These are phyloP conservation scores for Lacanobia oleracea DNA, from an alignment of 2,888 invertebrate species.

Conservation along the genomic window DNA sequence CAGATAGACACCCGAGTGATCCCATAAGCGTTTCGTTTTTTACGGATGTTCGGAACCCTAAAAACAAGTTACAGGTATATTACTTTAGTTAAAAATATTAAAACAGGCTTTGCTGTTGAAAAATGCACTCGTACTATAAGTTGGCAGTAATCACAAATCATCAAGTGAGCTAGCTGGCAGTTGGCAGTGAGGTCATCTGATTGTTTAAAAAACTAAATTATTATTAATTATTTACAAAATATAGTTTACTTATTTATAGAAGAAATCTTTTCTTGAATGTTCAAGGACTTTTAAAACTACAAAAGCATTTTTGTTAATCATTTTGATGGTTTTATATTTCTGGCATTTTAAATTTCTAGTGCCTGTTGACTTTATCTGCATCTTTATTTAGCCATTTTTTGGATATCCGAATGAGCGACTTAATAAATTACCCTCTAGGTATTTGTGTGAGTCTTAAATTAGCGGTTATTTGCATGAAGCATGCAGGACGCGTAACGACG, in stretches of 20 bases:
- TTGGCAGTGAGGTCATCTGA: no score
- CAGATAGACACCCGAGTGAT: no score
- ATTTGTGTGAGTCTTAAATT: conserved; percentile 11
- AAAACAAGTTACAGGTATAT: no score
- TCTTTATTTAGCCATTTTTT: conserved; percentile 5
- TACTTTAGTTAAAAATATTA: no score
- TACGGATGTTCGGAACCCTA: no score
- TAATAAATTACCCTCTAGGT: neutral
- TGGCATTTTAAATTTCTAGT: neutral
- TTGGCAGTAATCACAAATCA: neutral
- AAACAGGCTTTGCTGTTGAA: no score
- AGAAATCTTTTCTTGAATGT: neutral
- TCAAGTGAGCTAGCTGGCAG: no score
- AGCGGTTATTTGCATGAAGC: conserved; percentile 11
- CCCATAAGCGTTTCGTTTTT: no score
- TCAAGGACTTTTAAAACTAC: neutral
- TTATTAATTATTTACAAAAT: neutral
- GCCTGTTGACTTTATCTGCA: conserved; percentile 25
- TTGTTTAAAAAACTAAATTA: neutral
- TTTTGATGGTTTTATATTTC: neutral
- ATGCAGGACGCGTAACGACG: neutral
- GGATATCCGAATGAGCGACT: neutral
- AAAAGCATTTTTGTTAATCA: neutral
- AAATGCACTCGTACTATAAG: neutral
- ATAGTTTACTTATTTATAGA: neutral